Percentiles rank a stretch among this genome's conserved stretches.
Conservation (phyloP, 35 echinoderm and acorn worm genomes). For the Amphiura filiformis region DNA sequence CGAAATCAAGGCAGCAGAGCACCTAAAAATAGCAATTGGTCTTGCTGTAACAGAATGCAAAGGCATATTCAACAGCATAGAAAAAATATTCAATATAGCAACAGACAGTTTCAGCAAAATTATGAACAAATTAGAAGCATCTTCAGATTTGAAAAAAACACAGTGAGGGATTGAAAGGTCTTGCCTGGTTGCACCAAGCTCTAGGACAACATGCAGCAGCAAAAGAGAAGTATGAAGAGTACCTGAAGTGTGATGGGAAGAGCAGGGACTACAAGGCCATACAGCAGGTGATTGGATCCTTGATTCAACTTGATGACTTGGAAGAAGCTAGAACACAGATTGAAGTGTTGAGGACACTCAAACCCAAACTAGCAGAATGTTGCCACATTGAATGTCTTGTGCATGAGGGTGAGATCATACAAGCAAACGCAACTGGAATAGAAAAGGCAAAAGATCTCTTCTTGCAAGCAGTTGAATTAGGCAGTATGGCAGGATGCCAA, state of each 20-base stretch:
- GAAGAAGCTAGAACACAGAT: background rate
- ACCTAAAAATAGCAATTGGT: background rate
- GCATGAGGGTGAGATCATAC: background rate
- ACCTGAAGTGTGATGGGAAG: background rate
- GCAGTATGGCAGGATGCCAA: background rate
- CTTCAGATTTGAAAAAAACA: background rate
- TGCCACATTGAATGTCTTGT: background rate
- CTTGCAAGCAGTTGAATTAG: background rate
- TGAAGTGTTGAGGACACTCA: background rate
- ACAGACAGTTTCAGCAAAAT: background rate
- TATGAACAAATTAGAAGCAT: background rate
- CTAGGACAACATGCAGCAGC: background rate
- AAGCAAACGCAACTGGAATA: background rate
- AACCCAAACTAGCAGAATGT: background rate
- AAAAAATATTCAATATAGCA: background rate
- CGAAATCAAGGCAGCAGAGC: background rate
- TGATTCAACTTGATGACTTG: background rate
- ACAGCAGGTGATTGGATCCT: background rate
- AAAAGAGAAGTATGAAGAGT: background rate
- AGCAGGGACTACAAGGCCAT: background rate
- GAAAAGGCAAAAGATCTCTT: background rate
- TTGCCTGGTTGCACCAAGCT: background rate
- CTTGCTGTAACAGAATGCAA: background rate
- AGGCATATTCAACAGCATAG: background rate
- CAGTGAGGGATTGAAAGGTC: background rate